phyloP scores from a whole-genome alignment of 1,140 invertebrate genomes.

The Neocloeon triangulifer region DNA sequence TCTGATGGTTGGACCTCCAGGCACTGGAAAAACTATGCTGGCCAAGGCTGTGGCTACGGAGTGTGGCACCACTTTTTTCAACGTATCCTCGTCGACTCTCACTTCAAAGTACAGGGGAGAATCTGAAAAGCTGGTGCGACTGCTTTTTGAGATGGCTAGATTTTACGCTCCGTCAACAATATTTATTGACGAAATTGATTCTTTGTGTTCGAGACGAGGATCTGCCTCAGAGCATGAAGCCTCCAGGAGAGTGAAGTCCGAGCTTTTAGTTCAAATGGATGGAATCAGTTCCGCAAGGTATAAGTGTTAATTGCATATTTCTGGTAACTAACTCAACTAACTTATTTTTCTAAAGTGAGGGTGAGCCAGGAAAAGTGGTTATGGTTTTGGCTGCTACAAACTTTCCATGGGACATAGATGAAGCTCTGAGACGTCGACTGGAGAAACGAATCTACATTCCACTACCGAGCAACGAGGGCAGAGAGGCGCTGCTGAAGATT shows the following conservation, averaged over 20 bases:
- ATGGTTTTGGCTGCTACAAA: slow-evolving; percentile 51
- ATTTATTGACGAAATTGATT: slow-evolving; percentile 54
- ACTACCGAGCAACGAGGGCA: slow-evolving; percentile 49
- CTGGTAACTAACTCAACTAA: slow-evolving; percentile 3
- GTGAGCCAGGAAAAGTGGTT: slow-evolving; percentile 27
- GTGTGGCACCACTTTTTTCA: slow-evolving; percentile 51
- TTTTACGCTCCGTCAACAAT: slow-evolving; percentile 49
- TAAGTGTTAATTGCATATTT: not conserved
- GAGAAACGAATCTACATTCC: slow-evolving; percentile 54
- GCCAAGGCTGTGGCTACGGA: slow-evolving; percentile 41
- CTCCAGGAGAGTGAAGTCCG: slow-evolving; percentile 42
- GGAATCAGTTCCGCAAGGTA: slow-evolving; percentile 19
- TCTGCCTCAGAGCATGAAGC: slow-evolving; percentile 45
- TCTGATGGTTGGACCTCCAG: slow-evolving; percentile 60
- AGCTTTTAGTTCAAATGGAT: slow-evolving; percentile 52
- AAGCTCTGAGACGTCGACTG: slow-evolving; percentile 38
- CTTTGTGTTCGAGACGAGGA: slow-evolving; percentile 37
- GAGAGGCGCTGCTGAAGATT: slow-evolving; percentile 75
- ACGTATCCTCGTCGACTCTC: slow-evolving; percentile 41
- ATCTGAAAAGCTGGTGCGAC: slow-evolving; percentile 43
- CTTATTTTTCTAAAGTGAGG: slow-evolving; percentile 10
- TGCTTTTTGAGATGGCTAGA: slow-evolving; percentile 48
- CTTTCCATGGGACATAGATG: slow-evolving; percentile 53
- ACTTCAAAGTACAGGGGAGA: slow-evolving; percentile 55
- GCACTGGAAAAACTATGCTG: slow-evolving; percentile 37